phyloP scores from a whole-genome alignment of 2,888 invertebrate genomes.

The Zaprionus obscuricornis region DNA sequence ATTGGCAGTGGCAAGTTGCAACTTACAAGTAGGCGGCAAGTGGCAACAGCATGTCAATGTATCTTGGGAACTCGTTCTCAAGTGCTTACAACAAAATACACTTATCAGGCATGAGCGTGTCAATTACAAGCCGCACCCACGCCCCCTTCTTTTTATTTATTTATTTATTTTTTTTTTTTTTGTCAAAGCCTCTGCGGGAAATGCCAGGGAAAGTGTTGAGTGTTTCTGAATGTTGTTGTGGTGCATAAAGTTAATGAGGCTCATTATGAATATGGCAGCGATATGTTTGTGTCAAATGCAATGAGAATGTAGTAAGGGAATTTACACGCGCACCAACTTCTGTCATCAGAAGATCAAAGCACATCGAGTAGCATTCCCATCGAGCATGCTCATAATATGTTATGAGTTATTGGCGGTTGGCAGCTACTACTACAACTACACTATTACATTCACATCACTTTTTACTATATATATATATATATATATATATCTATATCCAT shows the following conservation, averaged over 20 bases:
- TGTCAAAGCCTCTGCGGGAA: slow-evolving; percentile 32
- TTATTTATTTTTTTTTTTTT: slow-evolving; percentile 16
- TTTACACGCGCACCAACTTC: slow-evolving; percentile 52
- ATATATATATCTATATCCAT: neutral
- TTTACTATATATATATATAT: no score
- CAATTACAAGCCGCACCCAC: slow-evolving; percentile 63
- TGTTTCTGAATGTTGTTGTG: slow-evolving; percentile 40
- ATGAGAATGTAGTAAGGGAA: slow-evolving; percentile 56
- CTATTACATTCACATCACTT: no score
- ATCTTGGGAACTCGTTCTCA: slow-evolving; percentile 43
- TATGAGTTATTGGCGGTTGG: slow-evolving; percentile 67
- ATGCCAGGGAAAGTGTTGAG: slow-evolving; percentile 65
- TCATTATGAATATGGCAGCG: slow-evolving; percentile 81
- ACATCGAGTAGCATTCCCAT: slow-evolving; percentile 38
- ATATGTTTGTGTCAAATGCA: slow-evolving; percentile 76
- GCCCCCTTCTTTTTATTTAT: neutral
- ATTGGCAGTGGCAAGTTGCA: slow-evolving; percentile 25
- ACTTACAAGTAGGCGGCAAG: no score
- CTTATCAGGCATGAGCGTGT: slow-evolving; percentile 72
- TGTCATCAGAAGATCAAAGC: slow-evolving; percentile 80
- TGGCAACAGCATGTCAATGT: slow-evolving; percentile 43
- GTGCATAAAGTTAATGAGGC: slow-evolving; percentile 78
- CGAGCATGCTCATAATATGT: slow-evolving; percentile 61
- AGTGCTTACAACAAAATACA: slow-evolving; percentile 73
- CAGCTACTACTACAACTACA: no score